Conservation (phyloP, 2,797 vertebrate species). For the Danio kyathit region DNA sequence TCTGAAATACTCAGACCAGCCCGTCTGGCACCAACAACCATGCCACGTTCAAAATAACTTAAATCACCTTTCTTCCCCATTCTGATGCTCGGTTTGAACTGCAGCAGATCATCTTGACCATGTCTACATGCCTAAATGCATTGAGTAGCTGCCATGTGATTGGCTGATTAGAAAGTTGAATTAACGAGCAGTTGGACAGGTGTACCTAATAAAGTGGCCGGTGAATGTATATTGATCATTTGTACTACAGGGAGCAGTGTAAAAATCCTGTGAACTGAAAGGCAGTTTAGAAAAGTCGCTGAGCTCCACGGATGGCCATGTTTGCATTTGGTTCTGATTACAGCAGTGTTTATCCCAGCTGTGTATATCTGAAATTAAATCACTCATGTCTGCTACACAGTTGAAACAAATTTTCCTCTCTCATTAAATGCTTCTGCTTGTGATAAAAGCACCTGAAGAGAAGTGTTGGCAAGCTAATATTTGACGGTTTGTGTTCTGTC, state of each 20-base stretch:
- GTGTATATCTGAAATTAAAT: constrained; percentile 66
- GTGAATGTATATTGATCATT: no score
- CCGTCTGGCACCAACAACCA: no score
- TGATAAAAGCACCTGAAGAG: constrained; percentile 46
- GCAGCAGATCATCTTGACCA: no score
- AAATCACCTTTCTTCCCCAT: no score
- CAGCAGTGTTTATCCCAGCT: constrained; percentile 19
- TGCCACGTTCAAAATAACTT: no score
- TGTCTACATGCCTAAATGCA: no score
- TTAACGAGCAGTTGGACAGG: no score
- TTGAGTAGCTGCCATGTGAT: no score
- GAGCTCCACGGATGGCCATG: not conserved
- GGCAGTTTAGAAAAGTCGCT: not conserved
- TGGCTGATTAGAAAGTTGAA: no score
- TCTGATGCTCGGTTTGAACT: no score
- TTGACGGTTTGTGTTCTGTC: constrained; percentile 53
- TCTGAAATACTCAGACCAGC: no score
- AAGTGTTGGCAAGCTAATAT: constrained; percentile 52
- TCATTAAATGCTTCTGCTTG: constrained; percentile 48
- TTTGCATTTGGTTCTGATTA: constrained; percentile 52
- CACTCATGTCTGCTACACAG: constrained; percentile 47
- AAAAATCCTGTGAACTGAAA: not conserved
- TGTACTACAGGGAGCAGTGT: not conserved
- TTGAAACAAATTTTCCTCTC: constrained; percentile 54
- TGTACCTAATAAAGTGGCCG: no score